Percentiles rank a stretch among this genome's conserved stretches.
These are phyloP conservation scores for Eubasilissa splendida DNA, from an alignment of 2,888 invertebrate species.

Conservation along the genomic window DNA sequence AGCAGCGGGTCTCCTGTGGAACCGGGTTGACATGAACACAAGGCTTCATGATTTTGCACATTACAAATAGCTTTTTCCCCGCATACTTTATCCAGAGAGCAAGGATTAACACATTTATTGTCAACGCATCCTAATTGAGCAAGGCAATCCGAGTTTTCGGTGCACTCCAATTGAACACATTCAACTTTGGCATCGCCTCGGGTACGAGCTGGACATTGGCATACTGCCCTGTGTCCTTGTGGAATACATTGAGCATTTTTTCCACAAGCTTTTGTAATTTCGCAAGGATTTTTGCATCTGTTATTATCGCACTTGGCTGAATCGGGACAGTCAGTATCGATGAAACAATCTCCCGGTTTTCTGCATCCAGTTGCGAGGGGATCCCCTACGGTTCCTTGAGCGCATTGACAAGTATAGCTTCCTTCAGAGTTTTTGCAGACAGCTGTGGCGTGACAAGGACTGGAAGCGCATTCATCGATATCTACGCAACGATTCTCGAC, in stretches of 20 bases:
- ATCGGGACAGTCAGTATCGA: constrained; percentile 85
- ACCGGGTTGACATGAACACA: constrained; percentile 88
- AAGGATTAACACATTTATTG: constrained; percentile 87
- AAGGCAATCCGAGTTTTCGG: constrained; percentile 83
- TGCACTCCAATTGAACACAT: constrained; percentile 84
- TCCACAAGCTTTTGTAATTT: constrained; percentile 78
- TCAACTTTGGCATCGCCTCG: constrained; percentile 83
- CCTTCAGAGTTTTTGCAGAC: constrained; percentile 86
- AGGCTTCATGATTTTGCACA: constrained; percentile 83
- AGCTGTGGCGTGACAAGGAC: constrained; percentile 87
- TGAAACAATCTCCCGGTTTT: constrained; percentile 86
- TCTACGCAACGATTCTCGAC: constrained; percentile 81
- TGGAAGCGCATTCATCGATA: constrained; percentile 83
- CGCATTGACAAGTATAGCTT: constrained; percentile 83
- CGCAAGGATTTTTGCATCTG: constrained; percentile 86
- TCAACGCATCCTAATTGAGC: constrained; percentile 82
- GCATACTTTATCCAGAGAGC: constrained; percentile 85
- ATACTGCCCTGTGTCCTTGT: constrained; percentile 79
- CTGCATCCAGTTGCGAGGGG: constrained; percentile 82
- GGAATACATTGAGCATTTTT: constrained; percentile 83
- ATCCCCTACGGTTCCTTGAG: constrained; percentile 86
- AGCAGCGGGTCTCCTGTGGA: constrained; percentile 89
- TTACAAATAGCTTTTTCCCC: constrained; percentile 85
- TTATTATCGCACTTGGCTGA: constrained; percentile 83
- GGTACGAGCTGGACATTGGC: constrained; percentile 83